Evolutionary conservation across 92 coral and sea anemone genomes (phyloP).

Genomic region (Phenganax marumi): DNA sequence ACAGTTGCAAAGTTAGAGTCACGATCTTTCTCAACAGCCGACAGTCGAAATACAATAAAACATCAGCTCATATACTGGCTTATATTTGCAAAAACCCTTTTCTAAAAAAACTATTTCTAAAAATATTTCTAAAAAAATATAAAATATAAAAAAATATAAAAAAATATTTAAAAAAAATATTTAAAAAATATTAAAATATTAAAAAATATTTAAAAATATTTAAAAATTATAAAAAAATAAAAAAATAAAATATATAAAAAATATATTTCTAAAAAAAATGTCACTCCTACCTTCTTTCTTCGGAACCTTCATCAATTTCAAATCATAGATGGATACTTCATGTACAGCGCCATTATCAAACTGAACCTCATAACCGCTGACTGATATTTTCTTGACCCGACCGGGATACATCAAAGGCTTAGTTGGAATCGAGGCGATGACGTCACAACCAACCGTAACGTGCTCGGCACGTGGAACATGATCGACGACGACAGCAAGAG

Average conservation of each 20-base stretch:
- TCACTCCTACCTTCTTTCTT: slow-evolving; percentile 67
- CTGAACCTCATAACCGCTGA: slow-evolving; percentile 56
- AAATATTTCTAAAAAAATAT: not conserved
- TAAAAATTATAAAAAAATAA: too few species aligned
- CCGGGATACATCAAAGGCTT: slow-evolving; percentile 35
- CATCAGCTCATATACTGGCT: not conserved
- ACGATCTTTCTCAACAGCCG: too few species aligned
- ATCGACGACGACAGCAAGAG: slow-evolving; percentile 19
- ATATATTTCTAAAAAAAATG: not conserved
- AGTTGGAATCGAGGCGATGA: slow-evolving; percentile 30
- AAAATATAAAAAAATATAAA: too few species aligned
- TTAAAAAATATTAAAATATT: too few species aligned
- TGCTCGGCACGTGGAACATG: not conserved
- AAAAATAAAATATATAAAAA: not conserved
- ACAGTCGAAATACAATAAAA: not conserved
- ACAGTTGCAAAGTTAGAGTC: too few species aligned
- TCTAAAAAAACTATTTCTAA: too few species aligned
- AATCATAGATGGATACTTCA: slow-evolving; percentile 48
- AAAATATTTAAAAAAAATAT: too few species aligned
- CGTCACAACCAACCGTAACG: slow-evolving; percentile 23
- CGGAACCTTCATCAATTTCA: slow-evolving; percentile 65
- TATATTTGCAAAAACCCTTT: not conserved
- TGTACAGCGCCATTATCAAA: slow-evolving; percentile 71
- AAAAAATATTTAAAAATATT: too few species aligned
- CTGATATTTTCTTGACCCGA: slow-evolving; percentile 17